phyloP scores from a whole-genome alignment of 1,140 invertebrate genomes.

The Drosophila melanica region DNA sequence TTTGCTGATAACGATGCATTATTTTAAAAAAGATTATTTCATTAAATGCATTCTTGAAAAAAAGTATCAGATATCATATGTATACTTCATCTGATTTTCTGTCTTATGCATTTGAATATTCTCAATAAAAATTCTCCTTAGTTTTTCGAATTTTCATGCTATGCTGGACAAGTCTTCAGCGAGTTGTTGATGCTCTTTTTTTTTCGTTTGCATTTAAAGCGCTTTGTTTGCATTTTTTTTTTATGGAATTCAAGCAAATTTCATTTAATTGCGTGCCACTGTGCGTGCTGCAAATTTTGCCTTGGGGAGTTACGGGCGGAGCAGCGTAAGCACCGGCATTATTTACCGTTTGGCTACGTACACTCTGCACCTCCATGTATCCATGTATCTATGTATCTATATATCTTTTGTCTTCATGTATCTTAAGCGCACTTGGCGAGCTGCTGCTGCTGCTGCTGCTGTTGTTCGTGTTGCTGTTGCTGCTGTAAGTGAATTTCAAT shows the following conservation, averaged over 20 bases:
- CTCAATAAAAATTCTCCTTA: too few species aligned
- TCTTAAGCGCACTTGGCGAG: slow-evolving; percentile 33
- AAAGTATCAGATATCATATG: too few species aligned
- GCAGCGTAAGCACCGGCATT: slow-evolving; percentile 63
- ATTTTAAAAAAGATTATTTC: too few species aligned
- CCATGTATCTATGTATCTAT: slow-evolving; percentile 11
- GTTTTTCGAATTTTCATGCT: too few species aligned
- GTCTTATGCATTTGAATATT: too few species aligned
- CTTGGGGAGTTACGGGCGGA: slow-evolving; percentile 21
- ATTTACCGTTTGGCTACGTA: slow-evolving; percentile 69
- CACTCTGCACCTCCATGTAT: slow-evolving; percentile 28
- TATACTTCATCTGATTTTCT: too few species aligned
- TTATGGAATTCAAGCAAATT: neutral
- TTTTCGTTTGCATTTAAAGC: neutral
- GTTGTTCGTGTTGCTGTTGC: slow-evolving; percentile 19
- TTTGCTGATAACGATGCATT: too few species aligned
- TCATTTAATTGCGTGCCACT: slow-evolving; percentile 16
- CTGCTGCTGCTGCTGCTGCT: slow-evolving; percentile 15
- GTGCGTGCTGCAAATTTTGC: slow-evolving; percentile 37
- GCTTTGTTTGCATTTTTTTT: neutral
- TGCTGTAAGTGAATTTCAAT: slow-evolving; percentile 66
- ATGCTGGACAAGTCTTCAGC: too few species aligned
- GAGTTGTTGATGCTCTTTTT: too few species aligned
- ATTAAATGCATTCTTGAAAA: too few species aligned
- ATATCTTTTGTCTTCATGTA: slow-evolving; percentile 32